Conservation (phyloP, 2,888 invertebrate species). For the Cephus pulcher region DNA sequence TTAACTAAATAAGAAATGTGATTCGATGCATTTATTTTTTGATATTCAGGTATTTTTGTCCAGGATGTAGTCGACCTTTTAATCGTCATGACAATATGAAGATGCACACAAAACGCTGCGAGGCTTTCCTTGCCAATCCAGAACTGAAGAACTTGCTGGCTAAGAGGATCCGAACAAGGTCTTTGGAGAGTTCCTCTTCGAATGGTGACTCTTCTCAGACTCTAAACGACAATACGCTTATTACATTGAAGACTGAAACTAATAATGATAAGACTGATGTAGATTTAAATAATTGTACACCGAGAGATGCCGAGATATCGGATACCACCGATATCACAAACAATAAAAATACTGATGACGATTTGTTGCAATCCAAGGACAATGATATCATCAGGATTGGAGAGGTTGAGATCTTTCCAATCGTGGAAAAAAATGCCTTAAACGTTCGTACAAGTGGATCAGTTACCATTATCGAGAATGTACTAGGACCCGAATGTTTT, state of each 20-base stretch:
- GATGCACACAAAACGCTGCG: conserved; percentile 52
- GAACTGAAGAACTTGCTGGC: conserved; percentile 32
- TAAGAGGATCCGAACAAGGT: background rate
- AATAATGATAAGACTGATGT: conserved; percentile 13
- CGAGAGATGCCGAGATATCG: background rate
- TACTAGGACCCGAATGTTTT: conserved; percentile 38
- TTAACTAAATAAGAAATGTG: background rate
- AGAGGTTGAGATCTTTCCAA: conserved; percentile 19
- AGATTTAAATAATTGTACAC: conserved; percentile 6
- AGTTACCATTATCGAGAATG: conserved; percentile 32
- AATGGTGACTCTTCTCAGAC: background rate
- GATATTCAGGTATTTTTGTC: conserved; percentile 46
- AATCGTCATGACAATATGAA: conserved; percentile 61
- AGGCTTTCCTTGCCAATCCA: conserved; percentile 46
- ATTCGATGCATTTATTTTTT: background rate
- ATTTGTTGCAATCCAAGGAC: background rate
- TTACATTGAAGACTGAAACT: background rate
- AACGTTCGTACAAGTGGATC: background rate
- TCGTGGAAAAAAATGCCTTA: background rate
- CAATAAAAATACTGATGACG: conserved; percentile 1
- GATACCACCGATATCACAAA: background rate
- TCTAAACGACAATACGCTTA: background rate
- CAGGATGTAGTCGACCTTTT: conserved; percentile 51
- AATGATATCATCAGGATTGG: conserved; percentile 13
- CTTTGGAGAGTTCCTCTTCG: background rate